Evolutionary conservation across 2,113 vertebrate species (phyloP).

Genomic region (Hippocampus barbouri): DNA sequence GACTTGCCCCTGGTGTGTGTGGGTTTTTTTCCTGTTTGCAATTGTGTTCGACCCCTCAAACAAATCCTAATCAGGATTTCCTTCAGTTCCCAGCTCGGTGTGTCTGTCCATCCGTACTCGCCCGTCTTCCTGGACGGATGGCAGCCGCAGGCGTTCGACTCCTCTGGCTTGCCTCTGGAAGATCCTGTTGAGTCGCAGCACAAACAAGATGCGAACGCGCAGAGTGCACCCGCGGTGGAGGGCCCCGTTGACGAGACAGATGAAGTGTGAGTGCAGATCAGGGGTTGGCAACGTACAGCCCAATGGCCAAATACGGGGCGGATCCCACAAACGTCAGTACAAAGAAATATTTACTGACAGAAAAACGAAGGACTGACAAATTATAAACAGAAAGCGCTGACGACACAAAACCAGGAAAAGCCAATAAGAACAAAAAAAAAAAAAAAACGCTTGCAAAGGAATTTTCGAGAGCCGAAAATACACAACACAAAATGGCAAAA

Average conservation of each 20-base stretch:
- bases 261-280: conserved; percentile 36
- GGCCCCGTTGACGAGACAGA: background rate
- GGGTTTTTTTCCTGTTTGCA: background rate
- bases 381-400: too few species aligned
- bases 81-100: conserved; percentile 65
- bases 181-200: conserved; percentile 80
- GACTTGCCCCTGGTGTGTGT: conserved; percentile 65
- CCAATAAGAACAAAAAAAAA: too few species aligned
- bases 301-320: too few species aligned
- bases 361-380: too few species aligned
- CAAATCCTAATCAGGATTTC: background rate
- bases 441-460: too few species aligned
- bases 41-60: background rate
- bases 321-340: too few species aligned
- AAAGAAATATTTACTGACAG: too few species aligned
- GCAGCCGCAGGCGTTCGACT: conserved; percentile 65
- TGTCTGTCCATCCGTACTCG: conserved; percentile 65
- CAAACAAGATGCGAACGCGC: conserved; percentile 70
- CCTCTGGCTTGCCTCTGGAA: conserved; percentile 63
- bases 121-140: conserved; percentile 79
- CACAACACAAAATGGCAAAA: too few species aligned
- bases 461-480: too few species aligned
- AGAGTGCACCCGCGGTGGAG: background rate
- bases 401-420: too few species aligned
- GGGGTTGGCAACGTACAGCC: background rate